These are phyloP conservation scores for Drosophila mojavensis DNA, from an alignment of 1,140 invertebrate genomes.

Conservation along the genomic window DNA sequence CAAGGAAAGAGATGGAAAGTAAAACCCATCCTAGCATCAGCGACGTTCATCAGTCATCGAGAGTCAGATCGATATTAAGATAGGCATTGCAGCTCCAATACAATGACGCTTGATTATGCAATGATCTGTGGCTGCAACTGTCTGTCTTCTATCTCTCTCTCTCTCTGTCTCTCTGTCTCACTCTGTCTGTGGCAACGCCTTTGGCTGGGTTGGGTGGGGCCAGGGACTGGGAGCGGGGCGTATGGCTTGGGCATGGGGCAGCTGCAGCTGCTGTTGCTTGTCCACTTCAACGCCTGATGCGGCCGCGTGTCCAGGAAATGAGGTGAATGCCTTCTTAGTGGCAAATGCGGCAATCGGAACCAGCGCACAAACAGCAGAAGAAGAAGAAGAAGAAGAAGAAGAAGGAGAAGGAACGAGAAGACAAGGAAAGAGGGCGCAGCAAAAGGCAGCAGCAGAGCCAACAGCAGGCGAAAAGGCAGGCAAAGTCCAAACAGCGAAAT, in stretches of 20 bases:
- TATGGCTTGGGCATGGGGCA: slow-evolving; percentile 4
- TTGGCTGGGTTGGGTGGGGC: neutral
- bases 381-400: slow-evolving; percentile 11
- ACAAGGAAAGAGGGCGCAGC: slow-evolving; percentile 14
- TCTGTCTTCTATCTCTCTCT: neutral
- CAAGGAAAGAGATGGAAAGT: slow-evolving; percentile 32
- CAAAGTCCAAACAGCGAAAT: slow-evolving; percentile 60
- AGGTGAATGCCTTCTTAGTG: slow-evolving; percentile 74
- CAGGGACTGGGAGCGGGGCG: neutral
- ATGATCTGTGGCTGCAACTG: slow-evolving; percentile 27
- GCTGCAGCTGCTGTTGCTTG: slow-evolving; percentile 23
- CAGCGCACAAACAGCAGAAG: slow-evolving; percentile 20
- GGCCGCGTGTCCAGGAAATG: slow-evolving; percentile 59
- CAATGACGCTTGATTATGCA: slow-evolving; percentile 44
- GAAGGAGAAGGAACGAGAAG: slow-evolving; percentile 14
- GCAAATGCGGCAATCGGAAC: slow-evolving; percentile 52
- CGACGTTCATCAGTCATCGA: slow-evolving; percentile 46
- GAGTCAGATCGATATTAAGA: slow-evolving; percentile 44
- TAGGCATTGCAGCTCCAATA: slow-evolving; percentile 24
- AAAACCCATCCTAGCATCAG: slow-evolving; percentile 37
- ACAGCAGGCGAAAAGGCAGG: neutral
- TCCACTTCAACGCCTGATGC: slow-evolving; percentile 23
- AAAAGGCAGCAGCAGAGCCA: neutral
- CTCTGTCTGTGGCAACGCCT: slow-evolving; percentile 5
- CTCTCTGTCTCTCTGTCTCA: neutral